phyloP scores from a whole-genome alignment of 2,113 vertebrate genomes.

The Dasyornis broadbenti region DNA sequence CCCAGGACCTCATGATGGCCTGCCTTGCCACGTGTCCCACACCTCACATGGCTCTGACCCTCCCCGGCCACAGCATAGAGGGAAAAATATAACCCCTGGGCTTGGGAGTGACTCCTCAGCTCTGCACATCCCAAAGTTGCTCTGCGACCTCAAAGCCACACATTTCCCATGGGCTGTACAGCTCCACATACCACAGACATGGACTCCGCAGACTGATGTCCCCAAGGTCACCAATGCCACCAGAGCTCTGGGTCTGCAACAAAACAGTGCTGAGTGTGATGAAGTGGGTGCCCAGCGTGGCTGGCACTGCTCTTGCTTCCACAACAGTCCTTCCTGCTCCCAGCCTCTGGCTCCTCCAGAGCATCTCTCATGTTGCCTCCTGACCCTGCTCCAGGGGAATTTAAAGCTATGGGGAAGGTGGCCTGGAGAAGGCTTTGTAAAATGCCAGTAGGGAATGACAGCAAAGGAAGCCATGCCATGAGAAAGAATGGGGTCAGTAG shows the following conservation, averaged over 20 bases:
- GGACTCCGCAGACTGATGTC: background rate
- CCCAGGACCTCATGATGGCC: background rate
- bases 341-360: background rate
- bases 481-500: background rate
- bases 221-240: background rate
- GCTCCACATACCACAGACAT: background rate
- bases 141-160: background rate
- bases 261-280: fast-evolving
- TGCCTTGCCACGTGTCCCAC: background rate
- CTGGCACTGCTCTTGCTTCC: background rate
- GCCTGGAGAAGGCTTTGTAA: background rate
- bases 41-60: background rate
- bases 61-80: background rate
- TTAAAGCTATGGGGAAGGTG: background rate
- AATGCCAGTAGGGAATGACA: fast-evolving
- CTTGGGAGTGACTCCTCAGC: background rate
- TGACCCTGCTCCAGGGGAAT: background rate
- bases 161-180: background rate
- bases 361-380: background rate
- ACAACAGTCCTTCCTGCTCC: fast-evolving
- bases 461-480: background rate
- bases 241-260: fast-evolving
- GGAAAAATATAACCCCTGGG: background rate
- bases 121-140: background rate
- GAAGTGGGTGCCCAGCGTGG: background rate